A percentile compares a stretch with the other conserved stretches of the same genome.
These are phyloP conservation scores for Chaenogobius annularis DNA, from an alignment of 2,113 vertebrate species.

Conservation along the genomic window DNA sequence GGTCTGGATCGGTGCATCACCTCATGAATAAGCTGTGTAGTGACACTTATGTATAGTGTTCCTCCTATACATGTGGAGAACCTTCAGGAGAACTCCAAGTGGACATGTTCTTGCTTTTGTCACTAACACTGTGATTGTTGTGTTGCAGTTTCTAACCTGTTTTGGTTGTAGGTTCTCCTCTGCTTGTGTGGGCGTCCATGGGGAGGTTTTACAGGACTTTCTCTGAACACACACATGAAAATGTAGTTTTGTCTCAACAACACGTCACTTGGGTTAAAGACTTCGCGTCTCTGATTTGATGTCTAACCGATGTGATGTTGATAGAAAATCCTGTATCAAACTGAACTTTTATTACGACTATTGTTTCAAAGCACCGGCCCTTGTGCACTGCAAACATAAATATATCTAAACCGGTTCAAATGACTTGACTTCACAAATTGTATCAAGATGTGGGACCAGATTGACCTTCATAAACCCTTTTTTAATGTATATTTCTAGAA, in stretches of 20 bases:
- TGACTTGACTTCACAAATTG: not conserved
- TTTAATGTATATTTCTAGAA: not conserved
- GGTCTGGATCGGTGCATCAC: not conserved
- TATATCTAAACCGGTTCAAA: not conserved
- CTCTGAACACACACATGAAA: not conserved
- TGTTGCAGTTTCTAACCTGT: conserved; percentile 35
- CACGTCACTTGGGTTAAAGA: not conserved
- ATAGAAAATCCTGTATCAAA: conserved; percentile 35
- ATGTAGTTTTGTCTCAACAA: not conserved
- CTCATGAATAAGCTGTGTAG: not conserved
- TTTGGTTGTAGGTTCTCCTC: conserved; percentile 11
- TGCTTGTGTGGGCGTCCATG: conserved; percentile 43
- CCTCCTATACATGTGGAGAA: not conserved
- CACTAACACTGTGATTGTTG: conserved; percentile 48
- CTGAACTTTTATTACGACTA: conserved; percentile 33
- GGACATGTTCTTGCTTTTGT: conserved; percentile 34
- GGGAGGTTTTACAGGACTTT: conserved; percentile 49
- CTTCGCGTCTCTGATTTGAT: not conserved
- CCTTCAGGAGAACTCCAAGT: not conserved
- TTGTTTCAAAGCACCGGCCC: conserved; percentile 27
- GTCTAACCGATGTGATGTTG: conserved; percentile 12
- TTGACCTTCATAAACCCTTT: too few relatives aligned
- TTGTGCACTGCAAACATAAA: not conserved
- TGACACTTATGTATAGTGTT: conserved; percentile 24
- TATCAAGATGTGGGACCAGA: too few relatives aligned